Conservation (phyloP, 2,113 vertebrate genomes). For the Vidua chalybeata region DNA sequence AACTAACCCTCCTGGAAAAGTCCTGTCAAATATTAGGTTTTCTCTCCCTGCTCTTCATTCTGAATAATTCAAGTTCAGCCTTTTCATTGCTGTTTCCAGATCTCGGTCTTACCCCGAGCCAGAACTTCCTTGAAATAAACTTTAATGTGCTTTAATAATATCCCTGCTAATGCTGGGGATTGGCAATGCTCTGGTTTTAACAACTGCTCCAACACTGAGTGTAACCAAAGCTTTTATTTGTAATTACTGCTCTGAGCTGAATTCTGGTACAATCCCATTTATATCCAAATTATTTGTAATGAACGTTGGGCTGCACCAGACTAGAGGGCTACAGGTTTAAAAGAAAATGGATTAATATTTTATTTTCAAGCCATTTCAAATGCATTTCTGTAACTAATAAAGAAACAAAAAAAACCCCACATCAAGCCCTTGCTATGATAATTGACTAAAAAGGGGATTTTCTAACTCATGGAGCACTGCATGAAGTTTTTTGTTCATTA, state of each 20-base stretch:
- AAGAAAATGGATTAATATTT: slow-evolving; percentile 63
- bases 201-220: not conserved
- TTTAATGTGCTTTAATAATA: slow-evolving; percentile 4
- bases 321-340: slow-evolving; percentile 41
- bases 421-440: not conserved
- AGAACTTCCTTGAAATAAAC: slow-evolving; percentile 29
- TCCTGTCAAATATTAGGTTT: not conserved
- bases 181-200: slow-evolving; percentile 7
- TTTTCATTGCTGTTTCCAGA: not conserved
- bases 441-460: slow-evolving; percentile 14
- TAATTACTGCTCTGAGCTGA: slow-evolving; percentile 58
- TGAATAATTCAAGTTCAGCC: not conserved
- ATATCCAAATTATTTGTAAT: slow-evolving; percentile 20
- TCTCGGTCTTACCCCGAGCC: not conserved
- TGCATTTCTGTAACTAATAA: slow-evolving; percentile 42
- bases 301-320: slow-evolving; percentile 6
- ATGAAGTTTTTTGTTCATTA: not conserved
- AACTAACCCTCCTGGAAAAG: not conserved
- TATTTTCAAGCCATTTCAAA: slow-evolving; percentile 28
- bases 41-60: not conserved
- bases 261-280: slow-evolving; percentile 21
- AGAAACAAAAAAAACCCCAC: not conserved
- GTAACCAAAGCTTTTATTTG: slow-evolving; percentile 45
- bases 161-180: not conserved
- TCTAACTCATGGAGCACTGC: not conserved